Base-by-base conservation (phyloP, 2,113 vertebrate genomes). In the Apaloderma vittatum region DNA sequence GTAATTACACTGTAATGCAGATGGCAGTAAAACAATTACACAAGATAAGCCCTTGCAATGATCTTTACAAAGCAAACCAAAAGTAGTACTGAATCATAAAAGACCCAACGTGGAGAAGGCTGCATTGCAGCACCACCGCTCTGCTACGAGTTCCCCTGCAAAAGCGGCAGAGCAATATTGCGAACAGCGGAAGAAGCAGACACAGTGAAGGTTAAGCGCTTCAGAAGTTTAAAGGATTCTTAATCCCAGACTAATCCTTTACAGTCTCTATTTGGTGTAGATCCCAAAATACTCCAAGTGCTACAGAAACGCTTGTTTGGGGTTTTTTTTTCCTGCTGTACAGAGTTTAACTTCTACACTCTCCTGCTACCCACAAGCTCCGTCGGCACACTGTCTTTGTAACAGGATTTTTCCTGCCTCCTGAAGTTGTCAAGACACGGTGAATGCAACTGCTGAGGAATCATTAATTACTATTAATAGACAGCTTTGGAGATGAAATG, bases 1-100 rank as follows among this genome's bases (percentile, higher is more conserved):
- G 98, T 98, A 98, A 98, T 98, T 98, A 98, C 97, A 97, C 94
- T 81, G 40, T 98, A 98, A 98, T 97, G 97, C 98, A 98, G 98
- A 97, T 98, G 97, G 97, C 93, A 96, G 97, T 98, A 98, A 98
- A 97, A 98, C 98, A 98, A 98, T 97, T 98, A 97, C 96, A 97
- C 94, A 91, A 95, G 96, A 97, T 96, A 98, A 98, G 97, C 97
- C 97, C 97, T 98, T 97, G 90, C 96, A 95, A 97, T 95, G 97
- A 97, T 98, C 98, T 98, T 96, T 97, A 71, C 93, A 92, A 97
- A 98, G 98, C 93, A 95, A 92, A 98, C 90, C 92, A 71, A 81
- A 94, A 97, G 95, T 73, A 85, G 90, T 40, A 94, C 78, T 94
- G 97, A 98, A 97, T 98, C 98, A 92, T 79, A 97, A 96, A 97